A percentile compares a stretch with the other conserved stretches of the same genome.
Evolutionary conservation across 30 jellyfish, hydroid and myxozoan genomes (phyloP).

Genomic region (Haliclystus octoradiatus): DNA sequence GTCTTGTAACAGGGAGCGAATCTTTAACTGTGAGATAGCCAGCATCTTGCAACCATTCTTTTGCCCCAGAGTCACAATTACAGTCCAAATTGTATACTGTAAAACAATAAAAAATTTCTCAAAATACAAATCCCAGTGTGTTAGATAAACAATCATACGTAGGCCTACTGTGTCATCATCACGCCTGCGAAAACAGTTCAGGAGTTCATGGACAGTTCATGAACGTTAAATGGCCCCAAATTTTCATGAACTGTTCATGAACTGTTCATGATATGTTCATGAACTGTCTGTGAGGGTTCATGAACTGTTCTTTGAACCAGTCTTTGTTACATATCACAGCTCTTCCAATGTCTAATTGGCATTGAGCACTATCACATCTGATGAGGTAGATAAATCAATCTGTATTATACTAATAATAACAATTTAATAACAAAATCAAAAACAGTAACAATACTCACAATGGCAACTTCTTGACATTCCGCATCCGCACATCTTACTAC

Average conservation of each 20-base stretch:
- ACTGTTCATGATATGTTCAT: too few relatives aligned
- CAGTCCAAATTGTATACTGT: slow-evolving; percentile 77
- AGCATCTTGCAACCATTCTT: slow-evolving; percentile 69
- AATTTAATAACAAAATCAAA: background rate
- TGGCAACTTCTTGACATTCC: slow-evolving; percentile 67
- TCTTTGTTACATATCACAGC: background rate
- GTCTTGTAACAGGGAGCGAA: slow-evolving; percentile 70
- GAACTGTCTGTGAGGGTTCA: too few relatives aligned
- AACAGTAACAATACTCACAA: slow-evolving; percentile 49
- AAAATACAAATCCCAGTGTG: too few relatives aligned
- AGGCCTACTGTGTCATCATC: too few relatives aligned
- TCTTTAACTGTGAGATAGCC: slow-evolving; percentile 75
- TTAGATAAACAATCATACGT: too few relatives aligned
- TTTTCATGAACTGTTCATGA: too few relatives aligned
- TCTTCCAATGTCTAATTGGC: too few relatives aligned
- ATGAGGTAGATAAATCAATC: background rate
- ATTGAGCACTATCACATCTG: too few relatives aligned
- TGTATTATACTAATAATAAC: background rate
- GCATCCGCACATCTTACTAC: slow-evolving; percentile 72
- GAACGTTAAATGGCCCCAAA: too few relatives aligned
- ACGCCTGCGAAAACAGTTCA: too few relatives aligned
- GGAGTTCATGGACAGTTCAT: too few relatives aligned
- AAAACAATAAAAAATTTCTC: background rate
- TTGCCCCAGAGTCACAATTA: slow-evolving; percentile 88
- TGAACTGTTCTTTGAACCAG: too few relatives aligned